Evolutionary conservation across 1,140 invertebrate genomes (phyloP).

Genomic region (Patella vulgata): DNA sequence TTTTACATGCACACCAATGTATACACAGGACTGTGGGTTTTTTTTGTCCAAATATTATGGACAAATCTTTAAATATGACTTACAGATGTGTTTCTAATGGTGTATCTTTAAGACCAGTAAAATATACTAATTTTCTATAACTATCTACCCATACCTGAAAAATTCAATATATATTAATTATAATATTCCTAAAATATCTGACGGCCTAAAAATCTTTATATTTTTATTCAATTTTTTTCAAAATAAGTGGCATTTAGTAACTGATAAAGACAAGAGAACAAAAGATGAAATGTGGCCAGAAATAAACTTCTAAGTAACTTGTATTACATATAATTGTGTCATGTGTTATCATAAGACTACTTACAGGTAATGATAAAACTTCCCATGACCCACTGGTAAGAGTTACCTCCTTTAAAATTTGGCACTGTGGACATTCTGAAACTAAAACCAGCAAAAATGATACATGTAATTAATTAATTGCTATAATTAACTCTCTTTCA

Average conservation of each 20-base stretch:
- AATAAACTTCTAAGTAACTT: too few species aligned
- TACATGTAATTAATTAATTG: neutral
- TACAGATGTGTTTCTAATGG: conserved; percentile 70
- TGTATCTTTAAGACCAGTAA: conserved; percentile 67
- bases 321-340: too few species aligned
- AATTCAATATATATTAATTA: neutral
- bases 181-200: neutral
- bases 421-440: conserved; percentile 20
- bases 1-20: too few species aligned
- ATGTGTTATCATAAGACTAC: too few species aligned
- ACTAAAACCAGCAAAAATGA: conserved; percentile 1
- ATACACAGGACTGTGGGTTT: too few species aligned
- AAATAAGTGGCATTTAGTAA: too few species aligned
- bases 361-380: conserved; percentile 39
- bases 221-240: too few species aligned
- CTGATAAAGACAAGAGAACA: too few species aligned
- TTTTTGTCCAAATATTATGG: too few species aligned
- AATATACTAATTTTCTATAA: conserved; percentile 65
- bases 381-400: conserved; percentile 68
- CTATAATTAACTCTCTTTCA: too few species aligned
- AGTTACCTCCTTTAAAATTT: conserved; percentile 34
- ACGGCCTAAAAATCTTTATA: neutral
- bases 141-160: conserved; percentile 68
- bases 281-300: too few species aligned
- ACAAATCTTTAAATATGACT: too few species aligned